These are phyloP conservation scores for Meriones psammophilus DNA, from an alignment of 2,797 vertebrate species.

Conservation along the genomic window DNA sequence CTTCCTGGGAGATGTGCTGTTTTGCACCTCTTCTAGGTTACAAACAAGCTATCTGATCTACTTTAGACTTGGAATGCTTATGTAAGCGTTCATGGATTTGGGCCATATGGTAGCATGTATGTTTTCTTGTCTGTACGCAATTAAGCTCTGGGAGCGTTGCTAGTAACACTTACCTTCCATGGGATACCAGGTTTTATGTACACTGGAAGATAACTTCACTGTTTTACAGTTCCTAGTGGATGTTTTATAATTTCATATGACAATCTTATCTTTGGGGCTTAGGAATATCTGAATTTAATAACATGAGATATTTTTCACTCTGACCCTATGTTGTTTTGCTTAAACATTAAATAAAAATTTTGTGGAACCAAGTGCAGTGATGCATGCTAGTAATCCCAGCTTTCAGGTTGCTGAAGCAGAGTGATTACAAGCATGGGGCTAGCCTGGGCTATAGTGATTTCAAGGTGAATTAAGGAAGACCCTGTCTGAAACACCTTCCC, in stretches of 20 bases:
- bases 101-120: slow-evolving; percentile 32
- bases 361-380: neutral
- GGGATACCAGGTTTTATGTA: neutral
- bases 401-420: neutral
- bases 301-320: neutral
- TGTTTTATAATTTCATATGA: neutral
- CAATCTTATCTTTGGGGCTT: slow-evolving; percentile 50
- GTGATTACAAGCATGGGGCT: neutral
- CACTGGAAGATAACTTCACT: neutral
- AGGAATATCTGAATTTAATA: slow-evolving; percentile 42
- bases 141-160: slow-evolving; percentile 50
- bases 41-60: neutral
- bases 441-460: neutral
- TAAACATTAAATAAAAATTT: neutral
- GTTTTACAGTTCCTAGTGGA: slow-evolving; percentile 32
- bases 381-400: neutral
- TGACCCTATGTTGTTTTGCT: neutral
- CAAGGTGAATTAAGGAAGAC: neutral
- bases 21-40: slow-evolving; percentile 5
- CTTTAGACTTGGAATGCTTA: neutral
- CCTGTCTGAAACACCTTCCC: neutral
- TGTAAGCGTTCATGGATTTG: neutral
- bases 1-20: slow-evolving; percentile 29
- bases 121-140: slow-evolving; percentile 11
- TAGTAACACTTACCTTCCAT: neutral